Evolutionary conservation across 2,797 vertebrate species (phyloP).

Genomic region (Sebastes nivosus): DNA sequence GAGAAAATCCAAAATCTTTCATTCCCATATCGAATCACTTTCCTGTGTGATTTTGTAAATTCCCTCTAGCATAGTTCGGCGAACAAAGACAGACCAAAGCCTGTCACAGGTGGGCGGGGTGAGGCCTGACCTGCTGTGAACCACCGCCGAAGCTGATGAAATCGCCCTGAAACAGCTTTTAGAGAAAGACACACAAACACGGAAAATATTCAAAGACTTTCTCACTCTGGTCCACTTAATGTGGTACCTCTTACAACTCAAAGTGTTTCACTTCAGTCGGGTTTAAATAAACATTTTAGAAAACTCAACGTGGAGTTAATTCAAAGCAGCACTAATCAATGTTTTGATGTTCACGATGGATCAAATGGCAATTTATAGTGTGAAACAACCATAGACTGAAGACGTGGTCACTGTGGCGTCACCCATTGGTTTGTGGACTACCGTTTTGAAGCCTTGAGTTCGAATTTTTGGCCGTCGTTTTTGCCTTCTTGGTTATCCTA

Average conservation of each 20-base stretch:
- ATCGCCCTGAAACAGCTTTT: conserved; percentile 46
- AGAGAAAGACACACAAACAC: conserved; percentile 21
- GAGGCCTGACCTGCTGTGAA: conserved; percentile 13
- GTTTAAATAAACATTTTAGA: background rate
- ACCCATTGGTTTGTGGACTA: too few relatives aligned
- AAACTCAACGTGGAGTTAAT: too few relatives aligned
- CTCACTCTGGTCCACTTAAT: background rate
- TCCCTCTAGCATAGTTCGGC: background rate
- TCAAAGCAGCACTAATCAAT: too few relatives aligned
- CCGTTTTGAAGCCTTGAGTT: too few relatives aligned
- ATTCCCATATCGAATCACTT: conserved; percentile 8
- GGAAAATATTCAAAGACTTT: background rate
- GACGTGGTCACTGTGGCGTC: too few relatives aligned
- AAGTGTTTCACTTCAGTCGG: background rate
- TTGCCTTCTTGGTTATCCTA: too few relatives aligned
- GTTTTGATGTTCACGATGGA: too few relatives aligned
- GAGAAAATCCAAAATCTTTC: background rate
- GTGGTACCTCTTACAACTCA: background rate
- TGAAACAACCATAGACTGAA: too few relatives aligned
- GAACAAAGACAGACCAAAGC: conserved; percentile 1
- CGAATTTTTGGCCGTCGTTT: too few relatives aligned
- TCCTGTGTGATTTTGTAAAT: background rate
- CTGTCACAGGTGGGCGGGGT: background rate
- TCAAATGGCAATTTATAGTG: too few relatives aligned
- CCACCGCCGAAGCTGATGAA: conserved; percentile 41